Evolutionary conservation across 2,113 vertebrate genomes (phyloP), one percentile per base, ranked within the genome.

Genomic region (Ctenodactylus gundi): DNA sequence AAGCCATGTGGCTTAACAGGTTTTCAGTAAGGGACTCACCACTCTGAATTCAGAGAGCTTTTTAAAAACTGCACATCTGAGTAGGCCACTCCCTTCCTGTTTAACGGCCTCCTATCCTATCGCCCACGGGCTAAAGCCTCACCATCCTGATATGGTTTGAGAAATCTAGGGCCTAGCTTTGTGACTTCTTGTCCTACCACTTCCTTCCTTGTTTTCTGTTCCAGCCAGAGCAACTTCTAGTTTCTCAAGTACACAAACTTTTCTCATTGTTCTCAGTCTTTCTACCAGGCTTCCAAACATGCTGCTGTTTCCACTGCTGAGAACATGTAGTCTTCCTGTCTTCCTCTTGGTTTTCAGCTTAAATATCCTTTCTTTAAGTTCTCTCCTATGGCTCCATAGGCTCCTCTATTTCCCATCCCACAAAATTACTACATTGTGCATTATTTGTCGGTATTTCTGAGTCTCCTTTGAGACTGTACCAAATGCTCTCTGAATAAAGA

Each of bases 141-240:
- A 51, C n/a, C n/a, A 34, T 80, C 64, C 73, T 64, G 67, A 85
- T n/a, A 34, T 1, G 31, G 12, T 53, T 76, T 78, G 78, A 85
- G 65, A 84, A 6, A 62, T 57, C 31, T 11, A 5, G 20, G 23
- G 4, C 68, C 34, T 70, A 83, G 51, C 58, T 81, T 44, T 85
- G 25, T 57, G 58, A 77, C 18, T 23, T 91, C 7, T 6, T 72
- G n/a, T 72, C 7, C 25, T 7, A 78, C 7, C 46, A 84, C 60
- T 80, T 88, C 68, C 65, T 82, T 94, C 72, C 68, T 84, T 80
- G 21, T 78, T 83, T 77, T 44, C 90, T 87, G 58, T 23, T 91
- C 60, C 29, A 93, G 51, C 18, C 64, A 94, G 55, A 82, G 23
- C 75, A 44, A 87, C 31, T 90, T 91, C 55, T 87, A 86, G 55